Evolutionary conservation across 2,113 vertebrate species (phyloP), one percentile per base, ranked within the genome.

Genomic region (Dipodomys spectabilis): DNA sequence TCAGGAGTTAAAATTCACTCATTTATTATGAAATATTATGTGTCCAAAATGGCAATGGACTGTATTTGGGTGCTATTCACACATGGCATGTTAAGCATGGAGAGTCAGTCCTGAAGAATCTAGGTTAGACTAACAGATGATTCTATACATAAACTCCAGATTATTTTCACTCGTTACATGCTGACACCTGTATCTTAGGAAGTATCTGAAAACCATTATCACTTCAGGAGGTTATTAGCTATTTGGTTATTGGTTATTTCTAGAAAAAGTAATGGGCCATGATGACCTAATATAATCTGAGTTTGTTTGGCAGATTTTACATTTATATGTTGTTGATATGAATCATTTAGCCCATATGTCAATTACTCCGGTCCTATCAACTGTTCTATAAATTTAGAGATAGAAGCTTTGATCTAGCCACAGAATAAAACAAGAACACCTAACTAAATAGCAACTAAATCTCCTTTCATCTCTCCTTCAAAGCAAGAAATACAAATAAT

Each of bases 401-500:
- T 88, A 85, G 81, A 72, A 82, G 27, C 95, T 97, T 97, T 94
- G 72, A 97, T 97, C 28, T 9, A 4, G 44, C 45, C 57, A 39
- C 81, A 22, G 28, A 86, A 65, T 92, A 75, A 96, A 97, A 94
- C 81, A 90, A 82, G 73, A 67, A 86, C 83, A 94, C 91, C 62
- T 91, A 78, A 91, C 94, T 94, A 96, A 95, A 93, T 89, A 94
- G 75, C 65, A 65, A 80, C 82, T 92, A 95, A 89, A 87, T 89
- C 28, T 23, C 67, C 93, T 95, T 96, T 96, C 91, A 97, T 25
- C 49, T 94, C 92, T 88, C 35, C 77, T 71, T 94, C 86, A 96
- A 96, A 98, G 96, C 79, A 91, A 93, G 95, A 94, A 95, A 95
- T 87, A 92, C 69, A 96, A 94, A 93, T 89, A 96, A 92, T 95